These are phyloP conservation scores for Apostichopus parvimensis DNA, from an alignment of 35 echinoderm and acorn worm species.

Conservation along the genomic window DNA sequence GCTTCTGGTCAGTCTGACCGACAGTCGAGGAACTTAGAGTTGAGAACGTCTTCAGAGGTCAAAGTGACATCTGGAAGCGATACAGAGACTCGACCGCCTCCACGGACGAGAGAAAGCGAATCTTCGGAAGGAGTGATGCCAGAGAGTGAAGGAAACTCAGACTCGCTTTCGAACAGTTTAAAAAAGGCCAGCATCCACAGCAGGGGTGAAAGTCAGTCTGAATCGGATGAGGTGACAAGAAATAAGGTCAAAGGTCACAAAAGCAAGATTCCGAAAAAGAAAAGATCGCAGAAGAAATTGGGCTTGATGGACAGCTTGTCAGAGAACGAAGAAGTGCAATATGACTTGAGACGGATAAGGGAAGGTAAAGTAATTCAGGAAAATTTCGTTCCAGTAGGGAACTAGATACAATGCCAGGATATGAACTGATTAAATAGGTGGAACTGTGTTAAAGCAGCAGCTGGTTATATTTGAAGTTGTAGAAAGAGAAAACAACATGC, in stretches of 20 bases:
- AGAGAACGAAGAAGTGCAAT: constrained; percentile 79
- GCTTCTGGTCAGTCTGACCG: background rate
- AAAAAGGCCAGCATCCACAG: background rate
- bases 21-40: constrained; percentile 9
- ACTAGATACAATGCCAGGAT: no score
- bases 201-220: constrained; percentile 55
- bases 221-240: constrained; percentile 64
- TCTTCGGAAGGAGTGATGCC: constrained; percentile 13
- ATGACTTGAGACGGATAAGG: constrained; percentile 34
- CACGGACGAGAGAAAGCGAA: background rate
- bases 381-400: no score
- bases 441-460: constrained; percentile 22
- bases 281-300: constrained; percentile 28
- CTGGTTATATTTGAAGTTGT: background rate
- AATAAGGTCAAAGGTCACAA: constrained; percentile 18
- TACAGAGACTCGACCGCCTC: background rate
- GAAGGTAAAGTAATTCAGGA: constrained; percentile 12
- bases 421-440: constrained; percentile 3
- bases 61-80: constrained; percentile 2
- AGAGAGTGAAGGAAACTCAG: constrained; percentile 31
- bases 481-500: no score
- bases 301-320: constrained; percentile 78
- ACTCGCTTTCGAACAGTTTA: constrained; percentile 12
- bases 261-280: constrained; percentile 55
- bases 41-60: constrained; percentile 52